Percentiles rank a stretch among this genome's conserved stretches.
Evolutionary conservation across 2,888 invertebrate genomes (phyloP).

Genomic region (Quadroppia sp.): DNA sequence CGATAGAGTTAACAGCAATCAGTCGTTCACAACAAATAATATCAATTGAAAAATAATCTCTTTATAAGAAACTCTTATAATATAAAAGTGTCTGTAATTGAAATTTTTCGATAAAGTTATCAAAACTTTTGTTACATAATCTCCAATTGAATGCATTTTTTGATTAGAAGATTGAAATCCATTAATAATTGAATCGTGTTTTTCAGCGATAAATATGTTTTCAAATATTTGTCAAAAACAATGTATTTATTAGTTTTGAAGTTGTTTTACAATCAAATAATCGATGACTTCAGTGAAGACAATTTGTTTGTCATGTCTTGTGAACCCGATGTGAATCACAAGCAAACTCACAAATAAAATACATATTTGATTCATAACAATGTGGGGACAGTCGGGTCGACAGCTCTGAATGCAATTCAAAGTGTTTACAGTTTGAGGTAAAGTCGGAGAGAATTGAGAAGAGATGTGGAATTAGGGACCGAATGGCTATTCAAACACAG

Average conservation of each 20-base stretch:
- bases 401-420: neutral
- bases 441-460: neutral
- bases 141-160: too few species aligned
- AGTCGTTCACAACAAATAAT: neutral
- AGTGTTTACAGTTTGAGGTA: slow-evolving; percentile 16
- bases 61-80: slow-evolving; percentile 16
- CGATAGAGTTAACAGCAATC: slow-evolving; percentile 4
- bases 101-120: neutral
- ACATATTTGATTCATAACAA: neutral
- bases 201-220: too few species aligned
- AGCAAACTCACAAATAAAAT: too few species aligned
- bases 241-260: too few species aligned
- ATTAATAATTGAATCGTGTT: too few species aligned
- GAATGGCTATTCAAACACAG: slow-evolving; percentile 4
- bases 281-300: neutral
- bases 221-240: too few species aligned
- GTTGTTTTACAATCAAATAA: neutral
- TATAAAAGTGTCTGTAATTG: neutral
- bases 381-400: neutral
- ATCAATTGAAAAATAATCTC: slow-evolving; percentile 15
- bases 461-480: neutral
- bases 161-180: too few species aligned
- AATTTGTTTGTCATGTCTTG: neutral
- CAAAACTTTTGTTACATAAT: too few species aligned
- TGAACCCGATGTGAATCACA: neutral